Evolutionary conservation across 2,113 vertebrate species (phyloP).

Genomic region (Varanus salvator): DNA sequence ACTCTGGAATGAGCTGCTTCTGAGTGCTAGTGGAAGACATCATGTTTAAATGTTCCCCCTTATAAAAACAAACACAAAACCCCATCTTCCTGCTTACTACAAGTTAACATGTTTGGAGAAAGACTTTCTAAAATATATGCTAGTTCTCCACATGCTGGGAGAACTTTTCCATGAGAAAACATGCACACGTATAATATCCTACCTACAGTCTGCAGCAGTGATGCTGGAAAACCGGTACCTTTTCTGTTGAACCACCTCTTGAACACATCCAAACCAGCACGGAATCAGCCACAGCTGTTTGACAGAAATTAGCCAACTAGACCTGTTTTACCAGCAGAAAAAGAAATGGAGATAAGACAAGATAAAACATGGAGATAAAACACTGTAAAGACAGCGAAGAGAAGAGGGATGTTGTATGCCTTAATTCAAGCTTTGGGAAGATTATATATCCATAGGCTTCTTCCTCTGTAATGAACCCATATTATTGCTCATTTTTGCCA

Average conservation of each 20-base stretch:
- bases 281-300: not conserved
- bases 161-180: not conserved
- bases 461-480: not conserved
- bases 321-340: not conserved
- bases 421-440: not conserved
- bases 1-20: not conserved
- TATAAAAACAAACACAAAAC: not conserved
- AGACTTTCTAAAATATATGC: not conserved
- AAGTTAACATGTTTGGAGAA: not conserved
- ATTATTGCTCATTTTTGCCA: not conserved
- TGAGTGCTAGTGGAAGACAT: no score
- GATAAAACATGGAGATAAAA: not conserved
- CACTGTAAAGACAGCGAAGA: not conserved
- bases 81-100: not conserved
- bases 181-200: not conserved
- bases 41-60: not conserved
- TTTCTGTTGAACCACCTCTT: not conserved
- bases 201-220: not conserved
- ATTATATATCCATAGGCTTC: not conserved
- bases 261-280: not conserved
- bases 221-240: not conserved
- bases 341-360: not conserved
- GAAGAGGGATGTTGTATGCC: not conserved
- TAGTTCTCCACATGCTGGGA: not conserved
- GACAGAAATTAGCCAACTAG: not conserved